phyloP scores from a whole-genome alignment of 2,797 vertebrate species.

The Sebastiscus tertius region DNA sequence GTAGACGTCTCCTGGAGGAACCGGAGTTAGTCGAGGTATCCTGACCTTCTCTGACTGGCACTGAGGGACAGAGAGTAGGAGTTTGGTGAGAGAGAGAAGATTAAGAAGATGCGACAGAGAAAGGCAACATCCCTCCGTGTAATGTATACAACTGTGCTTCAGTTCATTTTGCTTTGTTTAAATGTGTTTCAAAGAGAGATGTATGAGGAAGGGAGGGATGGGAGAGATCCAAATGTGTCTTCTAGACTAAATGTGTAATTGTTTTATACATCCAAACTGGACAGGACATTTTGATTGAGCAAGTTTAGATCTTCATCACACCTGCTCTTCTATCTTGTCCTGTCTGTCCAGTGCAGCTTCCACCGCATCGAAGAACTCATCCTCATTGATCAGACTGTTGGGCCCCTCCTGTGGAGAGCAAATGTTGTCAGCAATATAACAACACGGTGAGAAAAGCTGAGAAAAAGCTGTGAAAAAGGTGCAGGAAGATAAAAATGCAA shows the following conservation, averaged over 20 bases:
- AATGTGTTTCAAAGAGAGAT: neutral
- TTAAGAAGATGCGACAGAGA: neutral
- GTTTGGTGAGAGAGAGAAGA: slow-evolving; percentile 1
- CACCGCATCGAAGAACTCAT: slow-evolving; percentile 97
- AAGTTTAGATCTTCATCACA: slow-evolving; percentile 55
- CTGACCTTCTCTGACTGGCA: slow-evolving; percentile 93
- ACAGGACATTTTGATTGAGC: neutral
- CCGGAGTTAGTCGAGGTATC: slow-evolving; percentile 84
- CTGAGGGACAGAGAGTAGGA: slow-evolving; percentile 65
- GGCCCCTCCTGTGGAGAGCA: slow-evolving; percentile 83
- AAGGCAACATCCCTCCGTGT: neutral
- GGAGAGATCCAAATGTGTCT: neutral
- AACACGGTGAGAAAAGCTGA: neutral
- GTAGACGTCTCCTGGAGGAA: slow-evolving; percentile 88
- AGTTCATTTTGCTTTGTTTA: neutral
- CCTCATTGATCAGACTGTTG: slow-evolving; percentile 95
- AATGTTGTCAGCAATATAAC: neutral
- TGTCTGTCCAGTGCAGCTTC: slow-evolving; percentile 95
- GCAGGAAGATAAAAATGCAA: neutral
- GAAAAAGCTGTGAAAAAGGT: neutral
- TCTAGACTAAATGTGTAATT: neutral
- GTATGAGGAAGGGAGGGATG: neutral
- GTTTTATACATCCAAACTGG: neutral
- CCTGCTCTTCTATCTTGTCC: slow-evolving; percentile 97
- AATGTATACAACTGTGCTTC: neutral